Conservation (phyloP, 2,797 vertebrate genomes). For the Paguma larvata region DNA sequence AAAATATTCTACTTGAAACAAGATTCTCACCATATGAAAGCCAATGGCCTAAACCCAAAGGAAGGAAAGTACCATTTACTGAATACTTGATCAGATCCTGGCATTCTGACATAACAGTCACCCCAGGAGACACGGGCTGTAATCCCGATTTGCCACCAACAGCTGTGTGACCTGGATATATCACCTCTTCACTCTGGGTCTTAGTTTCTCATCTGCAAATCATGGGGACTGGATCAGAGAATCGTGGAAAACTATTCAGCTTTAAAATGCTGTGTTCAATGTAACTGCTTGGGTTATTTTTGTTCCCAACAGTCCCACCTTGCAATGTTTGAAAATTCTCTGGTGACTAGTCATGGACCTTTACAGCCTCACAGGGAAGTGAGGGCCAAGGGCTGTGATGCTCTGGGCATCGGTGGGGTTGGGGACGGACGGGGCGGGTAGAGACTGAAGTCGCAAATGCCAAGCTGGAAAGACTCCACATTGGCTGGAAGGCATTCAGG, state of each 20-base stretch:
- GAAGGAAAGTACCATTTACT: neutral
- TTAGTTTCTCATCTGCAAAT: neutral
- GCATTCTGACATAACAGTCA: neutral
- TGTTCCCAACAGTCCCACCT: neutral
- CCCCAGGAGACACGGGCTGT: neutral
- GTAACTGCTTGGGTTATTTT: neutral
- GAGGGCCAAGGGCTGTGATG: neutral
- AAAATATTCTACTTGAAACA: neutral
- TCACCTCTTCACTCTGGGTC: neutral
- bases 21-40: neutral
- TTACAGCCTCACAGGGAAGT: neutral
- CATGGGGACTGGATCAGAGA: neutral
- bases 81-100: neutral
- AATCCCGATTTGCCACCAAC: neutral
- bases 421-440: neutral
- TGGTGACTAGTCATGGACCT: neutral
- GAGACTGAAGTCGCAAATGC: neutral
- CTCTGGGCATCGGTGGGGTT: neutral
- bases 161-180: neutral
- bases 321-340: neutral
- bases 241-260: neutral
- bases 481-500: neutral
- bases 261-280: neutral
- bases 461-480: neutral
- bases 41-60: neutral